These are phyloP conservation scores for Diadophis punctatus DNA, from an alignment of 2,113 vertebrate genomes.

Conservation along the genomic window DNA sequence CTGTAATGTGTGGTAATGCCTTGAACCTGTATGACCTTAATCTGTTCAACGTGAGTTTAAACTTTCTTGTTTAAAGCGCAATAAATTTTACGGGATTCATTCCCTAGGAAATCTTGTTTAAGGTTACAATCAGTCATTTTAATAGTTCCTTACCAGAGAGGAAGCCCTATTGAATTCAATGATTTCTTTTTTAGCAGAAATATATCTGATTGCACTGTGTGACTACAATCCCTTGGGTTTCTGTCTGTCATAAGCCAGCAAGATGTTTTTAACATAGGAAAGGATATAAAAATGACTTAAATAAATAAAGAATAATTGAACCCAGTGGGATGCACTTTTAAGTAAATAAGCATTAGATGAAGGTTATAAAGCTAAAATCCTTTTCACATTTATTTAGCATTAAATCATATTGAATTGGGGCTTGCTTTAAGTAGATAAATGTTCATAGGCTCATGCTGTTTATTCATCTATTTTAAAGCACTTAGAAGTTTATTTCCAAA, in stretches of 20 bases:
- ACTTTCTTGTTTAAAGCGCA: not conserved
- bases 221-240: not conserved
- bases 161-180: not conserved
- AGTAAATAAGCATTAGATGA: not conserved
- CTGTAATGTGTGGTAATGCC: not conserved
- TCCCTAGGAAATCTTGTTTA: not conserved
- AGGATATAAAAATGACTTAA: not conserved
- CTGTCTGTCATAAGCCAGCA: not conserved
- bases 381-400: not conserved
- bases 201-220: not conserved
- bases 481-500: not conserved
- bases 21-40: not conserved
- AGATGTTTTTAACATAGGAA: not conserved
- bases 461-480: not conserved
- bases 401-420: not conserved
- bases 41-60: not conserved
- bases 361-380: not conserved
- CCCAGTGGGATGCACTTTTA: not conserved
- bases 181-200: not conserved
- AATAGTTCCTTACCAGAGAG: not conserved
- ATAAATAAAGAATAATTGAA: not conserved
- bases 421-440: not conserved
- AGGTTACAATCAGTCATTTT: not conserved
- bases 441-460: not conserved
- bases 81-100: not conserved